phyloP scores from a whole-genome alignment of 1,140 invertebrate genomes.

The Rhynchophorus ferrugineus region DNA sequence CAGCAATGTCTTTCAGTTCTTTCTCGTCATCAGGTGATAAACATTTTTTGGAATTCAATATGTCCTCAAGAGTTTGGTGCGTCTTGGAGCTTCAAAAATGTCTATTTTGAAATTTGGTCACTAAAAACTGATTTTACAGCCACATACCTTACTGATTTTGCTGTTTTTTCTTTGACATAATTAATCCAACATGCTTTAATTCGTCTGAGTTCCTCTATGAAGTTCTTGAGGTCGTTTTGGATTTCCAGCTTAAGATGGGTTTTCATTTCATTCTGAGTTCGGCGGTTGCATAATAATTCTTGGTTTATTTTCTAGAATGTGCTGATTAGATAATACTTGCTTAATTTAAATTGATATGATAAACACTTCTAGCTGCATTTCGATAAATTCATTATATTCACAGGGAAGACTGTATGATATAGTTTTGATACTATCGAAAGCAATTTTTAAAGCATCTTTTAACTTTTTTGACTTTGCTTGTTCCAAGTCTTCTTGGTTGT shows the following conservation, averaged over 20 bases:
- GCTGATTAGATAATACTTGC: not conserved
- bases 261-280: slow-evolving; percentile 13
- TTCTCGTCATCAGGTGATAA: not conserved
- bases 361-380: slow-evolving; percentile 8
- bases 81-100: no score
- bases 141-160: slow-evolving; percentile 2
- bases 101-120: not conserved
- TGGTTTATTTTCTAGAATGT: slow-evolving; percentile 11
- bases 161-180: slow-evolving; percentile 3
- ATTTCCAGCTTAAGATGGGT: slow-evolving; percentile 5
- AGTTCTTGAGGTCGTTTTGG: slow-evolving; percentile 9
- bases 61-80: not conserved
- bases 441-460: slow-evolving; percentile 3
- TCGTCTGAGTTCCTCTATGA: slow-evolving; percentile 5
- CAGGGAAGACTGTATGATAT: slow-evolving; percentile 7
- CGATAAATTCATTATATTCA: slow-evolving; percentile 9
- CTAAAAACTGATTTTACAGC: no score
- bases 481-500: not conserved
- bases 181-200: slow-evolving; percentile 13
- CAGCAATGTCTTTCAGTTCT: not conserved
- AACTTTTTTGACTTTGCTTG: slow-evolving; percentile 10
- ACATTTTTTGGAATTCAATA: not conserved
- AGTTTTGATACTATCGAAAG: slow-evolving; percentile 8
- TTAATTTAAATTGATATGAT: no score
- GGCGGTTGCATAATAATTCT: slow-evolving; percentile 11